phyloP scores from a whole-genome alignment of 2,888 invertebrate species.

The Sphaeridia pumilis region DNA sequence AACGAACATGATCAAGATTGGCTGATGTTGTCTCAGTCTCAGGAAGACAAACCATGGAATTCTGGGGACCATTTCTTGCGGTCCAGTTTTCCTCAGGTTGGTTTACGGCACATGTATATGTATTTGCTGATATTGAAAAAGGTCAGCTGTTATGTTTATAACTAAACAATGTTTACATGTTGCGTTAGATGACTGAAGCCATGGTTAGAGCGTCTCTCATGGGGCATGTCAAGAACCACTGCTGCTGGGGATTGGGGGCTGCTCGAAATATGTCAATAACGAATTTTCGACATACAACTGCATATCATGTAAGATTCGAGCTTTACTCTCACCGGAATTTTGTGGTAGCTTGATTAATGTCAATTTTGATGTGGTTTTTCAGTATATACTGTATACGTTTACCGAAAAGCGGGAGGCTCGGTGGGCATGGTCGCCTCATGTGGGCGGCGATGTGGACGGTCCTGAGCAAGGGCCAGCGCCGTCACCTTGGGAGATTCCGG shows the following conservation, averaged over 20 bases:
- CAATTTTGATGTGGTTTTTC: slow-evolving; percentile 8
- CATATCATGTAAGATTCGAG: slow-evolving; percentile 44
- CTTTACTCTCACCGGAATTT: too few species aligned
- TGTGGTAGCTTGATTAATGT: background rate
- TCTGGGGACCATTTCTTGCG: slow-evolving; percentile 23
- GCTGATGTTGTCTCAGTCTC: slow-evolving; percentile 14
- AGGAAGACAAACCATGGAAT: slow-evolving; percentile 26
- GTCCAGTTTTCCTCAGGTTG: slow-evolving; percentile 29
- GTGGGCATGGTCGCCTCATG: slow-evolving; percentile 45
- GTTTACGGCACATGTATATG: background rate
- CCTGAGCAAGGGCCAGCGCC: slow-evolving; percentile 40
- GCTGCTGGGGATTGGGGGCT: slow-evolving; percentile 45
- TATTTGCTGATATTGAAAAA: background rate
- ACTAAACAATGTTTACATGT: too few species aligned
- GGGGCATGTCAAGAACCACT: slow-evolving; percentile 42
- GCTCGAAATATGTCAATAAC: slow-evolving; percentile 42
- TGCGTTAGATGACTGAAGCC: slow-evolving; percentile 32
- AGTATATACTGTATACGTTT: slow-evolving; percentile 47
- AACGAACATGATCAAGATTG: slow-evolving; percentile 19
- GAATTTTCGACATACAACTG: slow-evolving; percentile 43
- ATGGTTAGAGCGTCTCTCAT: slow-evolving; percentile 42
- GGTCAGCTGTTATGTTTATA: background rate
- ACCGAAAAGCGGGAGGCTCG: slow-evolving; percentile 44
- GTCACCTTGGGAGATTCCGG: slow-evolving; percentile 43
- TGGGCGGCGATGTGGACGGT: slow-evolving; percentile 41